Evolutionary conservation across 2,888 invertebrate species (phyloP).

Genomic region (Panopea generosa): DNA sequence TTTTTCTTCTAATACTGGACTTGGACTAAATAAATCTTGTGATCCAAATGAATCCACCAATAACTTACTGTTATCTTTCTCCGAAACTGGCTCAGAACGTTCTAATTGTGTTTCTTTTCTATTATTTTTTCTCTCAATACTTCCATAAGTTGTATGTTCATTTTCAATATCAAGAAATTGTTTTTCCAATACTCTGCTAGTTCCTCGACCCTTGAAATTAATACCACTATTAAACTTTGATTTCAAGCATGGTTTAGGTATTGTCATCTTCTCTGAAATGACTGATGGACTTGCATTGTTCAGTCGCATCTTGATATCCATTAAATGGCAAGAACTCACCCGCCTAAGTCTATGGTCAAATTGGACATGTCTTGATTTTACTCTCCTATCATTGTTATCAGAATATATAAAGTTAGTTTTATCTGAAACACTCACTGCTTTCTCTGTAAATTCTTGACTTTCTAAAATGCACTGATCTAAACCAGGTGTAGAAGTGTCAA

Average conservation of each 20-base stretch:
- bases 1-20: too few species aligned
- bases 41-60: too few species aligned
- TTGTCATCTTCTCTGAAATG: neutral
- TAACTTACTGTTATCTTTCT: too few species aligned
- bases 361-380: conserved; percentile 22
- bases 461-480: conserved; percentile 37
- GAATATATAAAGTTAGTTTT: neutral
- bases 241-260: conserved; percentile 18
- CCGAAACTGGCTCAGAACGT: too few species aligned
- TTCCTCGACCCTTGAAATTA: neutral
- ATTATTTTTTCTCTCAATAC: neutral
- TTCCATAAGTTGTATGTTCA: neutral
- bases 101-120: neutral
- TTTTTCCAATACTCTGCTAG: neutral
- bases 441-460: conserved; percentile 20
- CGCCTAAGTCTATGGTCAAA: conserved; percentile 44
- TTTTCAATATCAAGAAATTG: neutral
- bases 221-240: neutral
- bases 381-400: neutral
- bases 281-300: conserved; percentile 30
- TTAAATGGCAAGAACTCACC: conserved; percentile 52
- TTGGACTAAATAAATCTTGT: too few species aligned
- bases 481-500: conserved; percentile 30
- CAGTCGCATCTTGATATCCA: conserved; percentile 57
- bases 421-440: neutral